These are phyloP conservation scores for Dryobota labecula DNA, from an alignment of 2,888 invertebrate species.

Conservation along the genomic window DNA sequence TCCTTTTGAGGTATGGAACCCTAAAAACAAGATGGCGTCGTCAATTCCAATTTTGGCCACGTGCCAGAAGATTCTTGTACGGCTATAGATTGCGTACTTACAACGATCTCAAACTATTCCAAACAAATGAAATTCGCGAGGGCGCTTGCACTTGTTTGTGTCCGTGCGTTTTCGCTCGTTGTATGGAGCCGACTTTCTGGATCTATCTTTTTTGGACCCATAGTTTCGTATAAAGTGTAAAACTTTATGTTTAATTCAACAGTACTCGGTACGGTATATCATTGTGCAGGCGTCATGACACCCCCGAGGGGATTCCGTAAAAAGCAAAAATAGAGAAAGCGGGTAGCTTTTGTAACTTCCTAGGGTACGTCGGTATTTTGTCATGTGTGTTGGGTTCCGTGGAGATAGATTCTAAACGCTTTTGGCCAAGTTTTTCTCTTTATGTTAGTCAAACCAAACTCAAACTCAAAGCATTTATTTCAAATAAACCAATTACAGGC, in stretches of 20 bases:
- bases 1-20: no score
- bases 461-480: no score
- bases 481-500: no score
- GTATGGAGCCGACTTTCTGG: neutral
- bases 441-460: no score
- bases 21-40: no score
- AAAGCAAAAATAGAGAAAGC: slow-evolving; percentile 42
- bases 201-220: neutral
- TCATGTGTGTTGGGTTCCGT: slow-evolving; percentile 24
- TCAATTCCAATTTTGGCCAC: no score
- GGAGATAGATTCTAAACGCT: neutral
- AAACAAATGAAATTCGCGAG: neutral
- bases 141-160: neutral
- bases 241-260: slow-evolving; percentile 65
- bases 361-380: slow-evolving; percentile 18
- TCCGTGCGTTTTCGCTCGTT: neutral
- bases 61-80: no score
- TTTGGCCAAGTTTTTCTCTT: neutral
- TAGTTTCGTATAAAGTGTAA: slow-evolving; percentile 48
- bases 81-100: neutral
- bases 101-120: neutral
- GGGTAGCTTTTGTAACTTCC: slow-evolving; percentile 35
- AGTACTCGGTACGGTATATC: slow-evolving; percentile 53
- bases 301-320: slow-evolving; percentile 47
- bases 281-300: slow-evolving; percentile 52